Evolutionary conservation across 2,113 vertebrate species (phyloP).

Genomic region (Dolichallabes microphthalmus): DNA sequence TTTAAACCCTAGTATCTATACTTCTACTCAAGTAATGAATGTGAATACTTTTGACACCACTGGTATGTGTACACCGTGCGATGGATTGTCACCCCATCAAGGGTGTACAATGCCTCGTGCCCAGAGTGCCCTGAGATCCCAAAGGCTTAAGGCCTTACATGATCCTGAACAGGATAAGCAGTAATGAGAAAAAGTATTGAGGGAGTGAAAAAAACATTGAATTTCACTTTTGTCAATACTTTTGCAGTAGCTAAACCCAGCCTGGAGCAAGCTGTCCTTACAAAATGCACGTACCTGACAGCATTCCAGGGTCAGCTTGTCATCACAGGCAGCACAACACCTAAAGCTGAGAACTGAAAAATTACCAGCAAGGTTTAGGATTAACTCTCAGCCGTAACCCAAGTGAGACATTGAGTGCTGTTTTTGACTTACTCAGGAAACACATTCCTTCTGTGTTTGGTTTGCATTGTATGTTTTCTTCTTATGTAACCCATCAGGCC

Average conservation of each 20-base stretch:
- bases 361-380: not conserved
- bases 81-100: too few relatives aligned
- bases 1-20: too few relatives aligned
- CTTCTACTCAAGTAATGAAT: too few relatives aligned
- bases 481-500: conserved; percentile 26
- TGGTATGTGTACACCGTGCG: too few relatives aligned
- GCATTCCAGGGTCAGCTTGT: not conserved
- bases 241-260: not conserved
- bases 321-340: conserved; percentile 1
- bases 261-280: conserved; percentile 35
- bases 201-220: too few relatives aligned
- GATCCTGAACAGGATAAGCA: too few relatives aligned
- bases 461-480: not conserved
- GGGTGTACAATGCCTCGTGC: too few relatives aligned
- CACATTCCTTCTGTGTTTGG: conserved; percentile 20
- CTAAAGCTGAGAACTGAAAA: not conserved
- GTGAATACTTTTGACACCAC: too few relatives aligned
- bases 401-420: not conserved
- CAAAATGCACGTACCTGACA: not conserved
- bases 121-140: too few relatives aligned
- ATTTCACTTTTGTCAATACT: too few relatives aligned
- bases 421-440: conserved; percentile 19
- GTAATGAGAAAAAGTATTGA: too few relatives aligned
- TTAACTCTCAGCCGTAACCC: not conserved
- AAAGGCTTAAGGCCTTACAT: too few relatives aligned